These are phyloP conservation scores for Chelidonichthys spinosus DNA, from an alignment of 2,797 vertebrate genomes.

Conservation along the genomic window DNA sequence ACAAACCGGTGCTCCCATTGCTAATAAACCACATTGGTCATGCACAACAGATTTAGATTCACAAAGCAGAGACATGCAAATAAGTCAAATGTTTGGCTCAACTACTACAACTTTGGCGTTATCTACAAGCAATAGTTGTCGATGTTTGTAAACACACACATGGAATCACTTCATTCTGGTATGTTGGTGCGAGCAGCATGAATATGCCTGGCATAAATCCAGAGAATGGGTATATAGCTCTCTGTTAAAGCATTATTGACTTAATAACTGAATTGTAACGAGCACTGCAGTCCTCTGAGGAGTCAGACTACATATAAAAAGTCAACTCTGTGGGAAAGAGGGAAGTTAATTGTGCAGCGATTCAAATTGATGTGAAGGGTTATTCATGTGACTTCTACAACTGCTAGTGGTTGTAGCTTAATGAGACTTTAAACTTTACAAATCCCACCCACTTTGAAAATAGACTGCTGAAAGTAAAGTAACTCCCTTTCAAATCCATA, in stretches of 20 bases:
- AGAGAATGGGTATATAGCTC: slow-evolving; percentile 1
- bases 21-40: slow-evolving; percentile 64
- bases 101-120: neutral
- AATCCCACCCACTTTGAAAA: neutral
- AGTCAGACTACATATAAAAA: slow-evolving; percentile 6
- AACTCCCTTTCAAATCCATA: neutral
- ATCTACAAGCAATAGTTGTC: slow-evolving; percentile 29
- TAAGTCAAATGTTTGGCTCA: slow-evolving; percentile 20
- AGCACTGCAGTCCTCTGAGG: neutral
- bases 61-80: slow-evolving; percentile 53
- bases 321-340: slow-evolving; percentile 19
- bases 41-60: slow-evolving; percentile 65
- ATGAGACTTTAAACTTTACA: neutral
- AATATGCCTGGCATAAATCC: neutral
- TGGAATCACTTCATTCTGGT: neutral
- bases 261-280: neutral
- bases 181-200: neutral
- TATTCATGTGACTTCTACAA: neutral
- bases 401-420: neutral
- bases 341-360: slow-evolving; percentile 2
- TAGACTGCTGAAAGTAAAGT: neutral
- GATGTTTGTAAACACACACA: slow-evolving; percentile 22
- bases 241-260: neutral
- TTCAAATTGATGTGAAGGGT: neutral
- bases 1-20: slow-evolving; percentile 61